Conservation (phyloP, 2,888 invertebrate species). For the Diplazon laetatorius region DNA sequence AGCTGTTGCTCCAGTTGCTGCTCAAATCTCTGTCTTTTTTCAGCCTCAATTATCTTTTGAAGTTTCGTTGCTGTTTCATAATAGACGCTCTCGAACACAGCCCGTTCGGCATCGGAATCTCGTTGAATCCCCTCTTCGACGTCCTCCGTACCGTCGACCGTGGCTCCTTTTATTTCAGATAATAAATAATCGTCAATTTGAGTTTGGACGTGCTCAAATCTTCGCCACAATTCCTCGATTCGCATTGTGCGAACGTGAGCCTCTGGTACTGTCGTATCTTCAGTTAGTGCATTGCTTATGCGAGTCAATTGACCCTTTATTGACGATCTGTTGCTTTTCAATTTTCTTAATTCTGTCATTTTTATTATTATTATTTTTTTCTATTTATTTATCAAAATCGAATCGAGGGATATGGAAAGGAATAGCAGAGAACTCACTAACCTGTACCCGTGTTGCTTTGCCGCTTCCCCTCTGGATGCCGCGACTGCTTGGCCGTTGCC, state of each 20-base stretch:
- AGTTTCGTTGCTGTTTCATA: slow-evolving; percentile 33
- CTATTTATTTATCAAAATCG: slow-evolving; percentile 14
- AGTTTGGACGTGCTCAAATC: slow-evolving; percentile 41
- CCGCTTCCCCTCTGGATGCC: slow-evolving; percentile 14
- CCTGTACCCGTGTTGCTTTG: slow-evolving; percentile 24
- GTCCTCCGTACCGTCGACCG: background rate
- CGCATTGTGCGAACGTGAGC: slow-evolving; percentile 20
- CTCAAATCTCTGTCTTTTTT: background rate
- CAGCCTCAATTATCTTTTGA: slow-evolving; percentile 25
- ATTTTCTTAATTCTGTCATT: slow-evolving; percentile 38
- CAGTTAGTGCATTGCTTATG: slow-evolving; percentile 33
- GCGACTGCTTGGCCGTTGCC: slow-evolving; percentile 12
- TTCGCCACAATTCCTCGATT: slow-evolving; percentile 41
- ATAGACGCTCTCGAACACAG: slow-evolving; percentile 43
- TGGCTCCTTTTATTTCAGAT: background rate
- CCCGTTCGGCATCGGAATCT: slow-evolving; percentile 43
- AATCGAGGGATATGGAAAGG: slow-evolving; percentile 43
- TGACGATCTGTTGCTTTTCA: slow-evolving; percentile 29
- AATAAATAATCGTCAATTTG: slow-evolving; percentile 26
- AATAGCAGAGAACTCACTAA: slow-evolving; percentile 55
- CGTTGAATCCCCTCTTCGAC: slow-evolving; percentile 11
- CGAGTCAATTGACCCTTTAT: slow-evolving; percentile 48
- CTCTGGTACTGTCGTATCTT: slow-evolving; percentile 35
- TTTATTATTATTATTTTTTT: background rate
- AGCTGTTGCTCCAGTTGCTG: slow-evolving; percentile 18